Percentiles rank a stretch among this genome's conserved stretches.
Conservation (phyloP, 2,888 invertebrate species). For the Coenonympha glycerion region DNA sequence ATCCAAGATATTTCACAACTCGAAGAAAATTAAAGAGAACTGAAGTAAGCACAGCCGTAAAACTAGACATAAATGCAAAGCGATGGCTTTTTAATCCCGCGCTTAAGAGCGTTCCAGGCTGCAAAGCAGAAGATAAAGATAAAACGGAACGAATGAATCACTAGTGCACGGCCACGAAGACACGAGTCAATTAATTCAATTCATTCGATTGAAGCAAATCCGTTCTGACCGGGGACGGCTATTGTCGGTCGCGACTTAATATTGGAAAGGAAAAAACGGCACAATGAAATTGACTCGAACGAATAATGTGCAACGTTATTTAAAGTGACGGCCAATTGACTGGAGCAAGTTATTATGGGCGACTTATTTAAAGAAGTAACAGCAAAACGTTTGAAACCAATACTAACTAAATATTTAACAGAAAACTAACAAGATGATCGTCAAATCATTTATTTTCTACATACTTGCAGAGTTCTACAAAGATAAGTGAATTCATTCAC, state of each 20-base stretch:
- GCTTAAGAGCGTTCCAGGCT: constrained; percentile 7
- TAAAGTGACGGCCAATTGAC: constrained; percentile 2
- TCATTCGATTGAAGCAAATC: constrained; percentile 46
- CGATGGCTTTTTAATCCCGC: constrained; percentile 1
- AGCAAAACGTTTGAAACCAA: no score
- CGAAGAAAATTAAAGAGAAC: no score
- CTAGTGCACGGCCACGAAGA: constrained; percentile 36
- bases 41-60: constrained; percentile 1
- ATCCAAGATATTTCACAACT: no score
- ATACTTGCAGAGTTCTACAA: no score
- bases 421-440: no score
- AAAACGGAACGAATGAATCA: constrained; percentile 29
- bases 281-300: constrained; percentile 13
- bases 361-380: background rate
- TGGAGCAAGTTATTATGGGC: background rate
- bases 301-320: constrained; percentile 15
- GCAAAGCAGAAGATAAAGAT: constrained; percentile 19
- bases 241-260: constrained; percentile 31
- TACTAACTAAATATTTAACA: no score
- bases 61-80: background rate
- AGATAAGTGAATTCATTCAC: no score
- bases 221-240: constrained; percentile 28
- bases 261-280: constrained; percentile 22
- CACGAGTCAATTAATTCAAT: constrained; percentile 56
- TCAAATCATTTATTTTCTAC: no score